These are phyloP conservation scores for Typhlomys cinereus DNA, from an alignment of 2,113 vertebrate genomes.

Conservation along the genomic window DNA sequence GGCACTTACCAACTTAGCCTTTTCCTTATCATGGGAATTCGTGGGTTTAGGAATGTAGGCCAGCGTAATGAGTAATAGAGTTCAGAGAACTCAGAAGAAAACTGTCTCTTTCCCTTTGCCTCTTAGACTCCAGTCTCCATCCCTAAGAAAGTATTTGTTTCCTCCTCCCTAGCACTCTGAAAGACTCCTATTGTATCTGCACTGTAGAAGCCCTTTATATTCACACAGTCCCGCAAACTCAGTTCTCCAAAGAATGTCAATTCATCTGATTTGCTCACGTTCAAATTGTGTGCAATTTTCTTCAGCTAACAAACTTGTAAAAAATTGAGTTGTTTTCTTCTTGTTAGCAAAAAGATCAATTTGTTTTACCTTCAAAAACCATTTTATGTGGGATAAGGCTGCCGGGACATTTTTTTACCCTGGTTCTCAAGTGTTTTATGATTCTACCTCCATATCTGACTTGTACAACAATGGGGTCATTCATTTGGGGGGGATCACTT, in stretches of 20 bases:
- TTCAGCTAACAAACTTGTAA: neutral
- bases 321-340: neutral
- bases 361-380: constrained; percentile 8
- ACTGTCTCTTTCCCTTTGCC: neutral
- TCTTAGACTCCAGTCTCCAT: constrained; percentile 41
- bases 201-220: neutral
- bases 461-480: neutral
- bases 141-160: constrained; percentile 31
- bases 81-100: constrained; percentile 2
- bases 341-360: neutral
- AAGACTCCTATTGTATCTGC: neutral
- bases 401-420: neutral
- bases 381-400: constrained; percentile 20
- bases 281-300: neutral
- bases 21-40: constrained; percentile 24
- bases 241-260: neutral
- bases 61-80: constrained; percentile 38
- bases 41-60: constrained; percentile 25
- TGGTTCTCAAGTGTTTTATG: constrained; percentile 17
- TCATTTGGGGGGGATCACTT: neutral
- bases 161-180: neutral
- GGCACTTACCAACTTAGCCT: constrained; percentile 41
- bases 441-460: neutral
- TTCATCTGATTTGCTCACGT: neutral
- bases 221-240: neutral